Base-by-base conservation (phyloP, 2,797 vertebrate species). In the Sphenopsis melanotis region DNA sequence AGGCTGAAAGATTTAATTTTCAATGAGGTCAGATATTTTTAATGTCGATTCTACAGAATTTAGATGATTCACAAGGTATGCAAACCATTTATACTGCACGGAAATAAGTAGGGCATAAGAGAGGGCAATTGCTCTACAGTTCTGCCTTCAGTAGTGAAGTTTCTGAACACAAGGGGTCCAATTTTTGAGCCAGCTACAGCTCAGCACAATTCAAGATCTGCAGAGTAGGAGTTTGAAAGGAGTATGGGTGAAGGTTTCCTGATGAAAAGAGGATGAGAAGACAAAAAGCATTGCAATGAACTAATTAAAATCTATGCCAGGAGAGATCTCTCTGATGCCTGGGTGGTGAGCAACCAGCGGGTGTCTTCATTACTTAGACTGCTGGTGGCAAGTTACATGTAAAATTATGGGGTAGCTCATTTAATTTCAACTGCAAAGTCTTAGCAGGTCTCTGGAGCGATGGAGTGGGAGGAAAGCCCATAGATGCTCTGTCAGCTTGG, bases 301-400 rank as follows among this genome's bases (percentile, higher is more conserved):
- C 94, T 95, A 96, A 96, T 97, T 97, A 97, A 95, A 96, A 91
- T 83, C 2, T 0, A 78, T 83, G 63, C 59, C 69, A 93, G 79
- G 61, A 92, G 89, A 93, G 69, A 92, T 52, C 15, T 92, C 76
- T 96, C 94, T 96, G 91, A 95, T 86, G 84, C 89, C 91, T 94
- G 87, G 50, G 76, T 93, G 87, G 91, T 93, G 90, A 95, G 61
- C 57, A 91, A 85, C 93, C 90, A 94, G 96, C 95, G 94, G 95
- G 95, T 88, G 89, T 87, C 89, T 96, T 97, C 94, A 88, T 96
- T 96, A 94, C 87, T 96, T 79, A 86, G 89, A 86, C 75, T 93
- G 47, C 79, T 93, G 65, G 92, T 96, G 96, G 95, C 92, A 97
- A 88, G 65, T 69, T 91, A 86, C 84, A 72, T 69, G 15, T 50